Percentiles rank a stretch among this genome's conserved stretches.
Conservation (phyloP, 1,140 invertebrate species). For the Danaus plexippus region DNA sequence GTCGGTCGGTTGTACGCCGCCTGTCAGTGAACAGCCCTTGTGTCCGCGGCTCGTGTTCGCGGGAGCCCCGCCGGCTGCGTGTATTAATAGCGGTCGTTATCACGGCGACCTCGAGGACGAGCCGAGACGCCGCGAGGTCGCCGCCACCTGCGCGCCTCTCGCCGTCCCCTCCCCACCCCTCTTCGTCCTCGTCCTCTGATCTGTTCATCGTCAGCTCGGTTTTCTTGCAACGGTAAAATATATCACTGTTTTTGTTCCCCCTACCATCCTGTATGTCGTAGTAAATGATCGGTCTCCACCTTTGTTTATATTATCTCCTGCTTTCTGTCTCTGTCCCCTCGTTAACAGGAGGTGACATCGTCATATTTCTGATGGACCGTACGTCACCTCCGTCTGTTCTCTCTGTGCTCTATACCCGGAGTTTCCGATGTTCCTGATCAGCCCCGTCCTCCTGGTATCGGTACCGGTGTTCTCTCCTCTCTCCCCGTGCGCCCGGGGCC, state of each 20-base stretch:
- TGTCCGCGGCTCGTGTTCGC: conserved; percentile 39
- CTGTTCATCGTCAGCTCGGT: not conserved
- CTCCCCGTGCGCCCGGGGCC: no score
- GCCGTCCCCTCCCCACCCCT: conserved; percentile 34
- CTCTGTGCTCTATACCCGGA: no score
- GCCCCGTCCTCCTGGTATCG: no score
- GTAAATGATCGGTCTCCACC: no score
- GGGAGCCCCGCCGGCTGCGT: conserved; percentile 38
- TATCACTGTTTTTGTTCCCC: not conserved
- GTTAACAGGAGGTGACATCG: no score
- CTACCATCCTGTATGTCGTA: no score
- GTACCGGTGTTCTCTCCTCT: no score
- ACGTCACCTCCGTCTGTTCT: no score
- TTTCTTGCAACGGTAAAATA: not conserved
- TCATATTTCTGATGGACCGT: no score
- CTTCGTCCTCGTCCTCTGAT: not conserved
- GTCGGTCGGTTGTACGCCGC: conserved; percentile 32
- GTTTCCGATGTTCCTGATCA: no score
- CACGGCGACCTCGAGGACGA: conserved; percentile 62
- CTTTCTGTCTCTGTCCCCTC: no score
- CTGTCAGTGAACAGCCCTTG: conserved; percentile 9
- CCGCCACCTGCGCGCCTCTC: conserved; percentile 59
- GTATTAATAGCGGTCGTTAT: conserved; percentile 62
- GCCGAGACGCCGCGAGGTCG: conserved; percentile 67
- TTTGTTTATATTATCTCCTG: no score